Evolutionary conservation across 2,797 vertebrate species (phyloP).

Genomic region (Xerus rutilus): DNA sequence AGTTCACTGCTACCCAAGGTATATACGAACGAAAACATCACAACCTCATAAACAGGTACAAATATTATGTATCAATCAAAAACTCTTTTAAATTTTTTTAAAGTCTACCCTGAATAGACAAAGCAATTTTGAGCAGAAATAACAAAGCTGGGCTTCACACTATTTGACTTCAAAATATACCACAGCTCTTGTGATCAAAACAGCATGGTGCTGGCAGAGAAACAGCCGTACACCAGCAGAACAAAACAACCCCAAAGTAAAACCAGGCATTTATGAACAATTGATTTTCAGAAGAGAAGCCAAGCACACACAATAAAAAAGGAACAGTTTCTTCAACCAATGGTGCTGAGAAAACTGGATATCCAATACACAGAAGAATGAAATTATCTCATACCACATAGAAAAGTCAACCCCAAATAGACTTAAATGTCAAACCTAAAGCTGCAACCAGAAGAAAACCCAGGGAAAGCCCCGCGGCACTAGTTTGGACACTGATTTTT

Average conservation of each 20-base stretch:
- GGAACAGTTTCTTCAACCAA: not conserved
- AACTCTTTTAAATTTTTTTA: not conserved
- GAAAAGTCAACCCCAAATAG: not conserved
- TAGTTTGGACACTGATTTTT: not conserved
- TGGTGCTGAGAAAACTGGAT: not conserved
- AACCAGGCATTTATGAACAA: not conserved
- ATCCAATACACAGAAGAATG: too few species aligned
- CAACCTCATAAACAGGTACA: not conserved
- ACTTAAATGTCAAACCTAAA: not conserved
- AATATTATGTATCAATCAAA: not conserved
- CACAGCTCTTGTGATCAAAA: not conserved
- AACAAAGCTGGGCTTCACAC: not conserved
- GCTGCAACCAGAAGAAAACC: not conserved
- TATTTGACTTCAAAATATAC: not conserved
- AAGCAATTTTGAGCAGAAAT: not conserved
- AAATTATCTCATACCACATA: not conserved
- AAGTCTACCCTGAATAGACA: not conserved
- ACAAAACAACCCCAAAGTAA: not conserved
- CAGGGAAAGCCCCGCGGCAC: fast-evolving
- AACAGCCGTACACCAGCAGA: not conserved
- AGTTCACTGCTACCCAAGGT: not conserved
- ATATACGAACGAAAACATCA: not conserved
- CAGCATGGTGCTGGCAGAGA: too few species aligned
- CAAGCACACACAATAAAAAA: not conserved
- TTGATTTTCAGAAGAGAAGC: not conserved